Evolutionary conservation across 1,140 invertebrate species (phyloP).

Genomic region (Callitettix versicolor): DNA sequence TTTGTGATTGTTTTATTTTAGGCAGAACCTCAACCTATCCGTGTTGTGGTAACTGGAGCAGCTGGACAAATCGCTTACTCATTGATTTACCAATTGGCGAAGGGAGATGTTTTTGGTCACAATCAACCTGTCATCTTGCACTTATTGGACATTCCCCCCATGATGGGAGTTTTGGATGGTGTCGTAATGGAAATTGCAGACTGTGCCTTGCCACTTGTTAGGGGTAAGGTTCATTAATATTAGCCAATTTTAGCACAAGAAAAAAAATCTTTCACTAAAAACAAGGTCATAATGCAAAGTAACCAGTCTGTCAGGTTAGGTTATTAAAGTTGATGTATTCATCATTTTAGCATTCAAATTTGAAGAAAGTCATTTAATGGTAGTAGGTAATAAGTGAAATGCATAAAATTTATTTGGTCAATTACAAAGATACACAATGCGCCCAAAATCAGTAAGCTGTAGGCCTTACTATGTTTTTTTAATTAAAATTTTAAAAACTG

Average conservation of each 20-base stretch:
- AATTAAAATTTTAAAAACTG: too few species aligned
- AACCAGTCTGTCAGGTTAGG: too few species aligned
- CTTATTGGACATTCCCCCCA: conserved; percentile 88
- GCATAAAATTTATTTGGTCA: too few species aligned
- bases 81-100: conserved; percentile 83
- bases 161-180: conserved; percentile 90
- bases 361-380: too few species aligned
- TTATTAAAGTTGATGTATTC: too few species aligned
- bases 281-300: too few species aligned
- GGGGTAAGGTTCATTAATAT: conserved; percentile 37
- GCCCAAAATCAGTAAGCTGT: too few species aligned
- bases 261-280: not conserved
- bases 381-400: too few species aligned
- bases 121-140: conserved; percentile 82
- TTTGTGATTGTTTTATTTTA: conserved; percentile 19
- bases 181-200: conserved; percentile 96
- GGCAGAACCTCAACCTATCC: conserved; percentile 70
- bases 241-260: too few species aligned
- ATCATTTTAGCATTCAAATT: too few species aligned
- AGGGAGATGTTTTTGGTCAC: conserved; percentile 92
- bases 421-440: too few species aligned
- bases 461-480: too few species aligned
- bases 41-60: conserved; percentile 94
- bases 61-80: conserved; percentile 99
- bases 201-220: conserved; percentile 85